Evolutionary conservation across 2,888 invertebrate species (phyloP), one percentile per base, ranked within the genome.

Genomic region (Cryptocephalus moraei): DNA sequence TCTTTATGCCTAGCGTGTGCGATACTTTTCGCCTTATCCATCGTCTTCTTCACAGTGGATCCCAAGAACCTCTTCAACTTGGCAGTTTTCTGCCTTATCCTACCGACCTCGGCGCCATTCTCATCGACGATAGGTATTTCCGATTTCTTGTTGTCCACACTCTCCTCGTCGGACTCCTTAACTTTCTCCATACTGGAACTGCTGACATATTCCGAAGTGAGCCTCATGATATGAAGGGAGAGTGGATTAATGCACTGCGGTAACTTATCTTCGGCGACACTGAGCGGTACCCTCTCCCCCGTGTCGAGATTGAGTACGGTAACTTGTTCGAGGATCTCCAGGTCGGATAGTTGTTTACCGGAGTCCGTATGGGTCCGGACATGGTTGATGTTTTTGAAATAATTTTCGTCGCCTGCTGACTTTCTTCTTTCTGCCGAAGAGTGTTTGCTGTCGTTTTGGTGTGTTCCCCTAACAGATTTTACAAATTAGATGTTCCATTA

Each of bases 241-340:
- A 96, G 76, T 4, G 95, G 96, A 75, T 96, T 95, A 66, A 92
- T 85, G 68, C 91, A 88, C 64, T 86, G 85, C 0, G 91, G 91
- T 55, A 91, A 73, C 71, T 91, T 91, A 67, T 94, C 93, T 67
- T 95, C 95, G 1, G 95, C 94, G 61, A 89, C 86, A 65, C 91
- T 93, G 49, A 96, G 74, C n/a, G 95, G 93, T 59, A 95, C 86
- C 57, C 88, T 80, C 71, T 95, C 95, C 2, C 95, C 91, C 8
- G 86, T 87, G 67, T 87, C 87, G 49, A 87, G 73, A 72, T 87
- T 87, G 64, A 86, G 77, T 43, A 87, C 87, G 53, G 86, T 86
- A 63, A 55, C 55, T 75, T 91, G 90, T 69, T 92, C 91, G 52
- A 95, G 75, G 57, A 95, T 95, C 79, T 95, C 91, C 75, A 88